Conservation (phyloP, 2,888 invertebrate genomes). For the Agonum fuliginosum region DNA sequence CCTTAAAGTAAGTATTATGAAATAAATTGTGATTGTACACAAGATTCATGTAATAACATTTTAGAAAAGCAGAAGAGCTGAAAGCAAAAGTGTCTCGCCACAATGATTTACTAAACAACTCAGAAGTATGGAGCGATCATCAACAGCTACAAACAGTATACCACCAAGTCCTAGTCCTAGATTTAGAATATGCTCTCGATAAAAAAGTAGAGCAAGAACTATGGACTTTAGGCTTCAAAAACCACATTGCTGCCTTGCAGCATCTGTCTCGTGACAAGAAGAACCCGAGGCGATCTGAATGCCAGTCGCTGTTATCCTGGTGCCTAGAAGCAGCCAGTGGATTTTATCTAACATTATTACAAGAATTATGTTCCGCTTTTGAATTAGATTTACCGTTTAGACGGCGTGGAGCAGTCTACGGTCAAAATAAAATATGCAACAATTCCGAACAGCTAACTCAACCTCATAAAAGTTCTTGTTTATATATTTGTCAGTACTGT, state of each 20-base stretch:
- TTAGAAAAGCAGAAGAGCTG: slow-evolving; percentile 84
- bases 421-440: slow-evolving; percentile 66
- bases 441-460: slow-evolving; percentile 68
- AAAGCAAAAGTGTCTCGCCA: slow-evolving; percentile 81
- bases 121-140: slow-evolving; percentile 71
- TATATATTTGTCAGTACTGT: slow-evolving; percentile 92
- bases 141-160: slow-evolving; percentile 77
- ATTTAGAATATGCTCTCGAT: slow-evolving; percentile 90
- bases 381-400: slow-evolving; percentile 87
- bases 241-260: slow-evolving; percentile 87
- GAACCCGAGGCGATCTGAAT: slow-evolving; percentile 84
- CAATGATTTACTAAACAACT: slow-evolving; percentile 74
- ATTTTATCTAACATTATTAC: slow-evolving; percentile 87
- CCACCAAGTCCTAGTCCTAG: slow-evolving; percentile 84
- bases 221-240: slow-evolving; percentile 92
- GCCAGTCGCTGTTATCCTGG: slow-evolving; percentile 86
- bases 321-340: slow-evolving; percentile 90
- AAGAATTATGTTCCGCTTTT: slow-evolving; percentile 88
- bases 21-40: slow-evolving; percentile 41
- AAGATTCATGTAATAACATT: background rate
- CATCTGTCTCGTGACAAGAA: slow-evolving; percentile 86
- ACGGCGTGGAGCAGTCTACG: slow-evolving; percentile 71
- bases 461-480: slow-evolving; percentile 82
- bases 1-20: slow-evolving; percentile 78
- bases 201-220: slow-evolving; percentile 92